Evolutionary conservation across 2,797 vertebrate species (phyloP).

Genomic region (Hapalemur alaotrensis): DNA sequence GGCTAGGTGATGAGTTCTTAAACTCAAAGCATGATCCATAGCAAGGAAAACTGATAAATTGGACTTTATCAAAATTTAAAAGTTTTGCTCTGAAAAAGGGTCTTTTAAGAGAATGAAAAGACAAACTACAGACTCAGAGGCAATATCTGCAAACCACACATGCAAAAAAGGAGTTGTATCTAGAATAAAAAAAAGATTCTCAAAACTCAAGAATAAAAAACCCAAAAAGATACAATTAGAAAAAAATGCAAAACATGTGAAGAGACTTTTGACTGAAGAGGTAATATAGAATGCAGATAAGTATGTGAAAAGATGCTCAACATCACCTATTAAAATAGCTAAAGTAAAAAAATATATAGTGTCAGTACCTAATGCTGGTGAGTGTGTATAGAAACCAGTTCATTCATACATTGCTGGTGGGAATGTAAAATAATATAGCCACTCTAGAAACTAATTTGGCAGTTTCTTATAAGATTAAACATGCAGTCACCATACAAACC

Average conservation of each 20-base stretch:
- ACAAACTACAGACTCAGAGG: not conserved
- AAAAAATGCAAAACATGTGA: not conserved
- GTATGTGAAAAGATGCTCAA: not conserved
- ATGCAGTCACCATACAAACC: not conserved
- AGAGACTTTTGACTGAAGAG: not conserved
- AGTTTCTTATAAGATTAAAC: not conserved
- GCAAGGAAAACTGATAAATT: not conserved
- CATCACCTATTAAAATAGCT: not conserved
- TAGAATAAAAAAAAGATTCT: not conserved
- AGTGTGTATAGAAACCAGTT: not conserved
- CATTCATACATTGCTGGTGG: not conserved
- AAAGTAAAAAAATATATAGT: not conserved
- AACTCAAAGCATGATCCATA: not conserved
- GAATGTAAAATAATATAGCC: not conserved
- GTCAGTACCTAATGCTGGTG: not conserved
- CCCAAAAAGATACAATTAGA: not conserved
- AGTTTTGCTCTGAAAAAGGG: not conserved
- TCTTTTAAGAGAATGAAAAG: not conserved
- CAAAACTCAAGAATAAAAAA: not conserved
- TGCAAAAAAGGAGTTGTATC: not conserved
- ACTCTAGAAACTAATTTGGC: not conserved
- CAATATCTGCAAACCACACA: not conserved
- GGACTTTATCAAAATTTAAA: not conserved
- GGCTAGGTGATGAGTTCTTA: not conserved
- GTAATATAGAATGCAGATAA: not conserved